These are phyloP conservation scores for Siderastrea siderea DNA, from an alignment of 92 coral and sea anemone genomes.

Conservation along the genomic window DNA sequence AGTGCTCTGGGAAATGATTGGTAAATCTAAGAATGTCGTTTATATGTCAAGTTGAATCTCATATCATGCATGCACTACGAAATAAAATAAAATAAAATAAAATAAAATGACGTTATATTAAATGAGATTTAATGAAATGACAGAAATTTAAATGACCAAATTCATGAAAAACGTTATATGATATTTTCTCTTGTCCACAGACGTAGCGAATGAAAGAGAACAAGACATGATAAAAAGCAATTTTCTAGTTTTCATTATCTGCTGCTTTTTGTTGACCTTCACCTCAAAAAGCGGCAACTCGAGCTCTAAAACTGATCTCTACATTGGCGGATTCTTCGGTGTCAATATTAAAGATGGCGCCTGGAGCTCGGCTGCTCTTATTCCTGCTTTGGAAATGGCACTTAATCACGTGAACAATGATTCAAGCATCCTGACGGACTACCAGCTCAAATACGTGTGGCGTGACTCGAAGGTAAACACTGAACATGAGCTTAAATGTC, in stretches of 20 bases:
- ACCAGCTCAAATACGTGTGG: slow-evolving; percentile 69
- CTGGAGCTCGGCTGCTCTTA: slow-evolving; percentile 70
- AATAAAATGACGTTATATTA: not conserved
- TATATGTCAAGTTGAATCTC: too few relatives aligned
- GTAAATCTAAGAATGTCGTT: too few relatives aligned
- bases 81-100: too few relatives aligned
- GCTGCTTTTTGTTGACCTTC: not conserved
- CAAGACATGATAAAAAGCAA: not conserved
- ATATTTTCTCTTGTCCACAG: not conserved
- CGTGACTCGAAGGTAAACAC: slow-evolving; percentile 72
- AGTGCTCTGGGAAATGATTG: too few relatives aligned
- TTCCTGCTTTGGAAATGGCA: slow-evolving; percentile 77
- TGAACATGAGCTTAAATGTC: not conserved
- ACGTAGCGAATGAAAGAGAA: not conserved
- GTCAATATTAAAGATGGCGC: slow-evolving; percentile 59
- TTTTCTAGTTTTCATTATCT: not conserved
- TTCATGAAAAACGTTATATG: not conserved
- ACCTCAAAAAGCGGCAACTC: not conserved
- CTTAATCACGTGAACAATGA: slow-evolving; percentile 77
- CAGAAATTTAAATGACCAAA: not conserved
- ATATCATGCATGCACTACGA: too few relatives aligned
- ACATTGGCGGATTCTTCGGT: slow-evolving; percentile 80
- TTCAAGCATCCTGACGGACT: slow-evolving; percentile 58
- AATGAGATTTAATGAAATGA: not conserved
- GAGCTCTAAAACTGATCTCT: slow-evolving; percentile 31